phyloP scores from a whole-genome alignment of 2,113 vertebrate species.

The Athene noctua region DNA sequence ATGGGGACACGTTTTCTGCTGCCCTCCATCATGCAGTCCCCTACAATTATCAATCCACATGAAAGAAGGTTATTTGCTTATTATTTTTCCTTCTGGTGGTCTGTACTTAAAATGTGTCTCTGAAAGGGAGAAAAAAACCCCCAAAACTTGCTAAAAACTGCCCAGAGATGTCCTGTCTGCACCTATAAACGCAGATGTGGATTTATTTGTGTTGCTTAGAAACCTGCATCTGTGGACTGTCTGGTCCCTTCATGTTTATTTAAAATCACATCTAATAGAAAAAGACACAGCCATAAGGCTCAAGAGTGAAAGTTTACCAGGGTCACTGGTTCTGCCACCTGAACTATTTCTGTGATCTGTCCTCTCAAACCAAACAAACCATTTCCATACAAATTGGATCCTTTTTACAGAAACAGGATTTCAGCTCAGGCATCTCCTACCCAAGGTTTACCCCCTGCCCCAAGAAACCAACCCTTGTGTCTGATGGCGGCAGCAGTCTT shows the following conservation, averaged over 20 bases:
- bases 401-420: neutral
- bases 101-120: neutral
- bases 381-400: neutral
- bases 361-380: neutral
- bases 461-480: neutral
- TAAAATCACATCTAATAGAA: slow-evolving; percentile 56
- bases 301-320: slow-evolving; percentile 33
- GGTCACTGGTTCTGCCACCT: slow-evolving; percentile 41
- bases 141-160: neutral
- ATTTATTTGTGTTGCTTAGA: slow-evolving; percentile 47
- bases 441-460: neutral
- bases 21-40: neutral
- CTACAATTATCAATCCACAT: neutral
- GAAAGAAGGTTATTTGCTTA: neutral
- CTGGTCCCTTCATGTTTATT: slow-evolving; percentile 57
- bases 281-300: slow-evolving; percentile 41
- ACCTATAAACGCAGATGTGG: neutral
- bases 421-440: neutral
- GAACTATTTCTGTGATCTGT: slow-evolving; percentile 6
- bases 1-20: neutral
- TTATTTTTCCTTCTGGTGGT: neutral
- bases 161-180: neutral
- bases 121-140: neutral
- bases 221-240: slow-evolving; percentile 14
- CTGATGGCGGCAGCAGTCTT: neutral